Base-by-base conservation (phyloP, 1,140 invertebrate genomes). In the Cotesia vestalis region DNA sequence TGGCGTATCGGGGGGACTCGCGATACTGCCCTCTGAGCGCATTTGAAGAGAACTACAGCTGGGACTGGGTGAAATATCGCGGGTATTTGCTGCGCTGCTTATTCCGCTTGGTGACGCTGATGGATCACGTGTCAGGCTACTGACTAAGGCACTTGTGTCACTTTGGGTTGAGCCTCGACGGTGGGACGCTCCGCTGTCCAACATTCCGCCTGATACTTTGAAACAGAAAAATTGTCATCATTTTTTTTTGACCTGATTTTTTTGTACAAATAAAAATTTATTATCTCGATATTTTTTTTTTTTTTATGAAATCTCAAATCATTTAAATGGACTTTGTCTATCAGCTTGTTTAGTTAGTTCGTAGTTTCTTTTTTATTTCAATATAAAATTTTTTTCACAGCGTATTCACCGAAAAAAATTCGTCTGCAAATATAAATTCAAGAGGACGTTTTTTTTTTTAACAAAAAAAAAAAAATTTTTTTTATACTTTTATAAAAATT, bases 81-180 rank as follows among this genome's bases (percentile, higher is more conserved):
- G 86, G 0, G 89, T 88, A 76, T 89, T 88, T 51, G 84, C 83
- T 40, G 87, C 88, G 55, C 87, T 87, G 73, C 84, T 87, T 14
- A 83, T 73, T 67, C 85, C 84, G 75, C 86, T 88, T 14, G 87
- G 88, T 4, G 89, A 90, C 69, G 89, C 88, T 36, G 89, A 90
- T 61, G 89, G 82, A 85, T 91, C 90, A 75, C 88, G 82, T 12
- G 91, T 89, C 66, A 91, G 78, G 75, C 90, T 91, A 79, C 89
- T 90, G 4, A 91, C 89, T 75, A 91, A 83, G 69, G 90, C 91
- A 83, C 90, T 91, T 36, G 91, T 91, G 76, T 92, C 91, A 74
- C 90, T 91, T 76, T 90, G 90, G 12, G 90, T 90, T 8, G 90
- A 90, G 64, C 89, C 88, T 35, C 89, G 81, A 71, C 89, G 82